phyloP scores from a whole-genome alignment of 2,888 invertebrate genomes.

The Abscondita cerata region DNA sequence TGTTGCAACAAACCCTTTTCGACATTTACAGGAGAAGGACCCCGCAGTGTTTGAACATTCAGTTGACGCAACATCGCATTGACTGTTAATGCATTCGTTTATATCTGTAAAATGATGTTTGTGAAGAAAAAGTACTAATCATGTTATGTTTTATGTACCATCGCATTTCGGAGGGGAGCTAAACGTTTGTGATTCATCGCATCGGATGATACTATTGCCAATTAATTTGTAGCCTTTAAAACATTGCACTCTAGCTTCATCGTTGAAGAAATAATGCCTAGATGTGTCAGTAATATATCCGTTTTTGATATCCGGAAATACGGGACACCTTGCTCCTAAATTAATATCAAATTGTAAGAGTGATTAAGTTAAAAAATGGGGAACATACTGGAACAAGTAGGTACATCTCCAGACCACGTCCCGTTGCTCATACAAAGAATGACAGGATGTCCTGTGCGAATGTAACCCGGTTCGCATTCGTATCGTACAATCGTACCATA shows the following conservation, averaged over 20 bases:
- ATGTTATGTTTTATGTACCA: slow-evolving; percentile 55
- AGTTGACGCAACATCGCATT: slow-evolving; percentile 89
- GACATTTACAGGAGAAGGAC: slow-evolving; percentile 88
- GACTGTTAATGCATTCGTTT: slow-evolving; percentile 87
- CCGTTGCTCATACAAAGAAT: slow-evolving; percentile 95
- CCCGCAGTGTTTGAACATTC: slow-evolving; percentile 90
- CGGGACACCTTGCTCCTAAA: slow-evolving; percentile 70
- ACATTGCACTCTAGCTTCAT: slow-evolving; percentile 91
- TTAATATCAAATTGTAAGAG: not conserved
- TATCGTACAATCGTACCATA: slow-evolving; percentile 93
- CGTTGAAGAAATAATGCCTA: slow-evolving; percentile 81
- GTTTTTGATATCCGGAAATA: slow-evolving; percentile 82
- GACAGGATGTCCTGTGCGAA: slow-evolving; percentile 87
- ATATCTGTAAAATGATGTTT: slow-evolving; percentile 66
- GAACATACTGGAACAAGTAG: slow-evolving; percentile 77
- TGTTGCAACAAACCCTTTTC: slow-evolving; percentile 81
- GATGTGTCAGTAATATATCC: slow-evolving; percentile 84
- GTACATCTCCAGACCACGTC: slow-evolving; percentile 92
- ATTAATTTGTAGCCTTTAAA: slow-evolving; percentile 88
- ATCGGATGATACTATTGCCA: slow-evolving; percentile 82
- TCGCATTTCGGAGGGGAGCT: slow-evolving; percentile 87
- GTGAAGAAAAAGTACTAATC: slow-evolving; percentile 12
- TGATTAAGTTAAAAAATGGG: not conserved
- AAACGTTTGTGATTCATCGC: slow-evolving; percentile 84
- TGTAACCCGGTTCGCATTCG: slow-evolving; percentile 91